Evolutionary conservation across 2,797 vertebrate species (phyloP), one percentile per base, ranked within the genome.

Genomic region (Cyprinella venusta): DNA sequence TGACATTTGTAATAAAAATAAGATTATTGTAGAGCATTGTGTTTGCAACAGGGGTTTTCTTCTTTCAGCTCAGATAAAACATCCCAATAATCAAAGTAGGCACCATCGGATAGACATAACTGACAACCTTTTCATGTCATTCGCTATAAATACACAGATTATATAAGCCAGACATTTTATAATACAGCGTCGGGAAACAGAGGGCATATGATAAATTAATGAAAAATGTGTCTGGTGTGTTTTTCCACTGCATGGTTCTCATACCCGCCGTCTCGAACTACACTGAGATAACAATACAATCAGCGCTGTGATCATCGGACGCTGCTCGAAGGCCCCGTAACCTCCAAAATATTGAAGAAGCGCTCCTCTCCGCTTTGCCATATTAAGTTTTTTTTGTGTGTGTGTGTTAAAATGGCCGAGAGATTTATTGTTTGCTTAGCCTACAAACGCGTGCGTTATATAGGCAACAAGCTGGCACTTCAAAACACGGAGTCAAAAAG

Each of bases 401-500:
- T 16, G 5, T 36, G 36, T 45, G 21, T 59, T 80, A 75, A 84
- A 84, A 74, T 79, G 68, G 75, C 63, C 69, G 76, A 74, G 69
- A 15, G 75, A 72, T 69, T 76, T 42, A 67, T 68, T 68, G 76
- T 74, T 79, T 63, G 64, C 50, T 50, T 79, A 65, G 76, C 59
- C 59, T 74, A 72, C 40, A 56, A 74, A 72, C 61, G 56, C 45
- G 84, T 68, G 56, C 80, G 76, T 79, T 68, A 48, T 68, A 48
- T 61, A 63, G 75, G 80, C 84, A 83, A 83, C 81, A 85, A 72
- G 71, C 84, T 84, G 82, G 76, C 70, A 86, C 84, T 88, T 86
- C 76, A 79, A 75, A 80, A 75, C 79, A 61, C 54, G 9, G 48
- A 78, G 85, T 85, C 91, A 89, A 84, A 88, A 90, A 87, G 87